Base-by-base conservation (phyloP, 2,888 invertebrate species). In the Gortyna flavago region DNA sequence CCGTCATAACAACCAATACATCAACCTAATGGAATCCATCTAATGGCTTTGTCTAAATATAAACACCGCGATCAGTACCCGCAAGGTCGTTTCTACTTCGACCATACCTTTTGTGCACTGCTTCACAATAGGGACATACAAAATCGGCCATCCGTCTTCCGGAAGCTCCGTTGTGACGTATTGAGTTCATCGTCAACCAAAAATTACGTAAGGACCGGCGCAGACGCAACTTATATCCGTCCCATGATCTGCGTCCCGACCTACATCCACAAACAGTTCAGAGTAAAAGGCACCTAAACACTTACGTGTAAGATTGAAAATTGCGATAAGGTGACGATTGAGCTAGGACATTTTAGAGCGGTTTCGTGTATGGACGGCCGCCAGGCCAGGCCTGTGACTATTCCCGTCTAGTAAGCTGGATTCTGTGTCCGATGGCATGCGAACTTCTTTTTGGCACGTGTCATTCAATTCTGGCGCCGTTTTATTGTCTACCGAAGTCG, bases 351-450 rank as follows among this genome's bases (percentile, higher is more conserved):
- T 93, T 91, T 93, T 89, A 87, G 86, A 88, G 85, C 87, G 89
- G 85, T 85, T 85, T 87, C 84, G 83, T 84, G 91, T 90, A 95
- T 96, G 96, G 96, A 95, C 95, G 93, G 89, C 90, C 91, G 96
- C 96, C 96, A 96, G 95, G 96, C 96, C 96, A 95, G 96, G 96
- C 89, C 91, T 94, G 95, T 90, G 96, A 95, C 96, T 96, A 96
- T 96, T 96, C 96, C 96, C 96, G 96, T 96, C 96, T 95, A 93
- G 93, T 93, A 91, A 90, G 90, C 94, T 93, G 93, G 92, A 94
- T 93, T 92, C 92, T 91, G 92, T 93, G 93, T 93, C 94, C 92
- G 92, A 94, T 93, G 91, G 93, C 91, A 92, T 89, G 91, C 92
- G 88, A 92, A 92, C 91, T 91, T 93, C 91, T 92, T 92, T 93